These are phyloP conservation scores for Anomalospiza imberbis DNA, from an alignment of 2,797 vertebrate genomes.

Conservation along the genomic window DNA sequence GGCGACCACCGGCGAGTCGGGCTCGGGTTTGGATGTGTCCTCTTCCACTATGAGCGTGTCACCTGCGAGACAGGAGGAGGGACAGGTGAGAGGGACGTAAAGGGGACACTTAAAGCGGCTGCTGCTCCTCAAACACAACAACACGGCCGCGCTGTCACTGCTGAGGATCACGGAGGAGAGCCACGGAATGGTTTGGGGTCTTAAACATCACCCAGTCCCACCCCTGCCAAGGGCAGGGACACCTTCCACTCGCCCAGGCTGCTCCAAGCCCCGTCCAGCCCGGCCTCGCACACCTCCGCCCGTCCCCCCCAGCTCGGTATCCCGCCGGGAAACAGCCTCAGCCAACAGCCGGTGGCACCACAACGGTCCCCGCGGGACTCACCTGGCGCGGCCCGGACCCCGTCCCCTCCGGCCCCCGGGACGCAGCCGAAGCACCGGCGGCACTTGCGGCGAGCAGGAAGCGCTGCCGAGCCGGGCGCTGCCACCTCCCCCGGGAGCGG, in stretches of 20 bases:
- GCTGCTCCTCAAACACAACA: not conserved
- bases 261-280: not conserved
- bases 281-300: accelerated
- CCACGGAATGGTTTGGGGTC: not conserved
- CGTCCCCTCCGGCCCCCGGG: not conserved
- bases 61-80: constrained; percentile 72
- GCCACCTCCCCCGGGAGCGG: not conserved
- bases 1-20: constrained; percentile 68
- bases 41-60: constrained; percentile 97
- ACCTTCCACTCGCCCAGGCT: accelerated
- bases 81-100: not conserved
- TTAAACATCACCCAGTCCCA: accelerated
- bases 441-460: not conserved
- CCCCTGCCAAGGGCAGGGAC: not conserved
- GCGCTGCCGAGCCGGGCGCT: not conserved
- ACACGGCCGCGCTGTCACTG: accelerated
- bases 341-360: not conserved
- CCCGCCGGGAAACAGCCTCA: accelerated
- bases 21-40: constrained; percentile 83
- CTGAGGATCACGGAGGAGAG: not conserved
- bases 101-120: accelerated
- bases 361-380: not conserved
- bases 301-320: accelerated
- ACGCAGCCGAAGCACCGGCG: not conserved
- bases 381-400: not conserved